phyloP scores from a whole-genome alignment of 2,113 vertebrate species.

The Zosterops borbonicus region DNA sequence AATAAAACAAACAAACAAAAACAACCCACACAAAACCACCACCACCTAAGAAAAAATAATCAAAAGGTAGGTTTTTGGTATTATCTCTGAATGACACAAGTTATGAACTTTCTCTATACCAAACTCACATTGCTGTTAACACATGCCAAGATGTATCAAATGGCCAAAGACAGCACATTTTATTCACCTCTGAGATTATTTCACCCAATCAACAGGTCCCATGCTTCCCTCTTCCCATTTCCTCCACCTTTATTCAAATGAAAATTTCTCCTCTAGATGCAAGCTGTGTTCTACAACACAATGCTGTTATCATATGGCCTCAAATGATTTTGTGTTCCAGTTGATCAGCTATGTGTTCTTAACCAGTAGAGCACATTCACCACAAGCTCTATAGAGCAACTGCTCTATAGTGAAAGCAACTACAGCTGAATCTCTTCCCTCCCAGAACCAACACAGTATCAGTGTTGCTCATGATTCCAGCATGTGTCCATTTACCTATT shows the following conservation, averaged over 20 bases:
- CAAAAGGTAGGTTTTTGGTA: not conserved
- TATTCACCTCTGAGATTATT: not conserved
- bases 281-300: not conserved
- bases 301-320: not conserved
- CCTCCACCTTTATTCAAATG: not conserved
- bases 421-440: not conserved
- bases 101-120: not conserved
- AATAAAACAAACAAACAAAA: not conserved
- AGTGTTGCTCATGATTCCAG: not conserved
- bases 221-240: not conserved
- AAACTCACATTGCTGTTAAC: not conserved
- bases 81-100: not conserved
- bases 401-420: not conserved
- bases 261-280: not conserved
- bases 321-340: not conserved
- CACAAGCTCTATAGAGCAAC: not conserved
- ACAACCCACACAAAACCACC: not conserved
- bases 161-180: not conserved
- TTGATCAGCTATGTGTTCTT: not conserved
- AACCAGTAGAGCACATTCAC: not conserved
- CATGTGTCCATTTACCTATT: constrained; percentile 75
- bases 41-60: not conserved
- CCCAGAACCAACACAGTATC: not conserved
- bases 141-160: not conserved
- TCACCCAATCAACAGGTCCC: not conserved